Conservation (phyloP, 1,140 invertebrate genomes). For the Batillaria attramentaria region DNA sequence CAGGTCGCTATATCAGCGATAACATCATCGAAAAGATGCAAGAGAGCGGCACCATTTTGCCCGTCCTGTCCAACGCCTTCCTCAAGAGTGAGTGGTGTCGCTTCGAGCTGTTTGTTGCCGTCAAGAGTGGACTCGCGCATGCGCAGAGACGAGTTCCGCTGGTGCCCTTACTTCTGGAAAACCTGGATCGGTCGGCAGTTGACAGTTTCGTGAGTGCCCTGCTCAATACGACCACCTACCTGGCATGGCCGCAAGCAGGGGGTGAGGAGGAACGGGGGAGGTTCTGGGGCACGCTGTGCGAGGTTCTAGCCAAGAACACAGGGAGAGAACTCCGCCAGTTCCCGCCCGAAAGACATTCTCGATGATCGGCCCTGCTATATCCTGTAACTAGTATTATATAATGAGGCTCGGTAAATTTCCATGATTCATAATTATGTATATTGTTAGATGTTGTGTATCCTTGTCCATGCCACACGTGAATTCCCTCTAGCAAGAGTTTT, state of each 20-base stretch:
- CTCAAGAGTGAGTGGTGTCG: constrained; percentile 39
- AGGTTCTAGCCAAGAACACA: too few relatives aligned
- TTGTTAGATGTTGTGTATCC: too few relatives aligned
- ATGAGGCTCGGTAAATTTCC: too few relatives aligned
- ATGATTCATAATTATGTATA: too few relatives aligned
- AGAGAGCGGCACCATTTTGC: constrained; percentile 31
- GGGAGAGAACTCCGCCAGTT: too few relatives aligned
- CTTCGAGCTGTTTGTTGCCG: constrained; percentile 35
- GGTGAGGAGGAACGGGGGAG: neutral
- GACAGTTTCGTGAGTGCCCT: constrained; percentile 23
- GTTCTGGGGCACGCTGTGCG: constrained; percentile 11
- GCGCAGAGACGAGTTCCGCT: too few relatives aligned
- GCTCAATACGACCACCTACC: constrained; percentile 32
- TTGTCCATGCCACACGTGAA: too few relatives aligned
- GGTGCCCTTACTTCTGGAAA: constrained; percentile 32
- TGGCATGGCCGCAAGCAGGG: constrained; percentile 17
- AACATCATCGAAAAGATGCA: constrained; percentile 52
- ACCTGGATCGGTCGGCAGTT: constrained; percentile 18
- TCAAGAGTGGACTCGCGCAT: constrained; percentile 13
- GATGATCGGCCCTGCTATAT: too few relatives aligned
- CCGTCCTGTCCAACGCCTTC: constrained; percentile 38
- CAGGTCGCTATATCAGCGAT: constrained; percentile 42
- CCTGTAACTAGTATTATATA: too few relatives aligned
- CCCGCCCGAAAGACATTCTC: too few relatives aligned
- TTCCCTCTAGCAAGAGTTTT: too few relatives aligned